Conservation (phyloP, 2,888 invertebrate species). For the Cheiracanthium punctorium region DNA sequence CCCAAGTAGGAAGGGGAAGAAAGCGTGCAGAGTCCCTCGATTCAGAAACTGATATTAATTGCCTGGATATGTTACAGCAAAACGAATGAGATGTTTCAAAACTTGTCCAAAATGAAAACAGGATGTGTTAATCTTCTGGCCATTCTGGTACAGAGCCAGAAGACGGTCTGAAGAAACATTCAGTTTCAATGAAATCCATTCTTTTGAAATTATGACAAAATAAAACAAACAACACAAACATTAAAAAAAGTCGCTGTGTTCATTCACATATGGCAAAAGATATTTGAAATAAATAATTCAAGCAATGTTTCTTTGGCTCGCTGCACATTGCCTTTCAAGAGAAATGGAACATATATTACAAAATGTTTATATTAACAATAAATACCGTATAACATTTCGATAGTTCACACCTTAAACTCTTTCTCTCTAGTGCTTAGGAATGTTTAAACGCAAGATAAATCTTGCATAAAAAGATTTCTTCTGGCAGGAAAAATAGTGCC, state of each 20-base stretch:
- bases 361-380: not conserved
- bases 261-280: not conserved
- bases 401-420: not conserved
- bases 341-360: not conserved
- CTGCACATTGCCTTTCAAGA: not conserved
- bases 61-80: not conserved
- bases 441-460: not conserved
- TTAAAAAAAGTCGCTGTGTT: not conserved
- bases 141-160: not conserved
- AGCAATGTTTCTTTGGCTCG: slow-evolving; percentile 5
- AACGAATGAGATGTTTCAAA: not conserved
- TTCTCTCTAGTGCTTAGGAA: not conserved
- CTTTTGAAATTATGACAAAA: not conserved
- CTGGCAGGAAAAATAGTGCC: not conserved
- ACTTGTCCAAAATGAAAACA: not conserved
- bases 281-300: not conserved
- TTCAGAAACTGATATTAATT: slow-evolving; percentile 4
- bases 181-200: not conserved
- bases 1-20: not conserved
- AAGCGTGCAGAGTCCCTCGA: not conserved
- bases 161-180: not conserved
- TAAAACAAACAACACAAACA: not conserved
- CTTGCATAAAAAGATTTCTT: not conserved
- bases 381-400: not conserved
- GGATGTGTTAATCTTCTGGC: slow-evolving; percentile 10